Conservation (phyloP, 1,140 invertebrate species). For the Theocolax elegans region DNA sequence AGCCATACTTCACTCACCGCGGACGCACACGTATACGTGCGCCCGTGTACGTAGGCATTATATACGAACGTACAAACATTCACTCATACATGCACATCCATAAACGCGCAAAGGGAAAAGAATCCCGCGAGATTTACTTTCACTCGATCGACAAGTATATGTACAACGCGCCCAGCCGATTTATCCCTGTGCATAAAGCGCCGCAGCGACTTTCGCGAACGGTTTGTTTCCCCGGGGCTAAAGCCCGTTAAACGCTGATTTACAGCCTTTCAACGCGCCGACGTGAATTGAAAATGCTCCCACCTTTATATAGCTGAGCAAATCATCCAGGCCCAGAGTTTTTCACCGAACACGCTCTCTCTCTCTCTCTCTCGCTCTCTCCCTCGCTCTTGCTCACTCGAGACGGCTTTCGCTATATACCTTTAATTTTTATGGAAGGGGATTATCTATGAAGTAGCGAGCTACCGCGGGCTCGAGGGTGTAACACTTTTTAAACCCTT, state of each 20-base stretch:
- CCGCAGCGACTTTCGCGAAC: no score
- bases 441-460: no score
- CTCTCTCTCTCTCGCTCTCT: no score
- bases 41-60: no score
- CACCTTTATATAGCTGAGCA: no score
- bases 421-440: background rate
- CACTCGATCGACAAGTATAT: conserved; percentile 17
- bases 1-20: conserved; percentile 5
- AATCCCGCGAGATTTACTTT: conserved; percentile 35
- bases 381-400: no score
- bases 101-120: no score
- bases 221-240: background rate
- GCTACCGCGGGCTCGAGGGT: no score
- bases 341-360: background rate
- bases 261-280: conserved; percentile 31
- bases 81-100: no score
- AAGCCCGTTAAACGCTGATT: conserved; percentile 40
- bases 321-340: background rate
- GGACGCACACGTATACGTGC: background rate
- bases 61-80: no score
- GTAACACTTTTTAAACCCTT: no score
- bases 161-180: conserved; percentile 20
- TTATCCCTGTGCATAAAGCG: conserved; percentile 28
- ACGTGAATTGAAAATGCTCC: conserved; percentile 23
- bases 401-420: no score